These are phyloP conservation scores for Albula glossodonta DNA, from an alignment of 2,113 vertebrate species.

Conservation along the genomic window DNA sequence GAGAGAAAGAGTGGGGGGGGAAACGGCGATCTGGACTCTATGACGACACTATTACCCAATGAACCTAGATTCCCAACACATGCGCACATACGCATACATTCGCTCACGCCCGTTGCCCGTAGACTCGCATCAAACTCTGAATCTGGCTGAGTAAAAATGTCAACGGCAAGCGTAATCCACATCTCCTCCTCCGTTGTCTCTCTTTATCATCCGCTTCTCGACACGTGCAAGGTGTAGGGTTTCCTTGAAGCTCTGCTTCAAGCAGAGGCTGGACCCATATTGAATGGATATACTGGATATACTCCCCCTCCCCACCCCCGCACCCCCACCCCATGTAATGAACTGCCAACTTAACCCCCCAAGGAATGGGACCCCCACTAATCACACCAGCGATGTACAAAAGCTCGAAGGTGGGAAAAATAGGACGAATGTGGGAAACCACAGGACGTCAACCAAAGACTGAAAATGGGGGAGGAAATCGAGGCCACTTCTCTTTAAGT, in stretches of 20 bases:
- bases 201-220: background rate
- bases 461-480: conserved; percentile 23
- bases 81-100: background rate
- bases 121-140: background rate
- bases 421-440: conserved; percentile 1
- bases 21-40: conserved; percentile 70
- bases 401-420: conserved; percentile 10
- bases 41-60: conserved; percentile 69
- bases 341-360: conserved; percentile 5
- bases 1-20: background rate
- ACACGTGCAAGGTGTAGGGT: background rate
- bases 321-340: background rate
- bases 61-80: conserved; percentile 7
- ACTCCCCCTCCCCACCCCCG: background rate
- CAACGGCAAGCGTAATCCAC: background rate
- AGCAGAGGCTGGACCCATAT: background rate
- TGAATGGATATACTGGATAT: background rate
- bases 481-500: conserved; percentile 38
- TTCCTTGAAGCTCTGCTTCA: background rate
- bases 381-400: conserved; percentile 24
- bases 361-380: conserved; percentile 8
- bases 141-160: conserved; percentile 3
- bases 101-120: background rate
- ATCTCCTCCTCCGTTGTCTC: background rate
- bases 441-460: conserved; percentile 16